Conservation (phyloP, 2,797 vertebrate species). For the Oreortyx pictus region DNA sequence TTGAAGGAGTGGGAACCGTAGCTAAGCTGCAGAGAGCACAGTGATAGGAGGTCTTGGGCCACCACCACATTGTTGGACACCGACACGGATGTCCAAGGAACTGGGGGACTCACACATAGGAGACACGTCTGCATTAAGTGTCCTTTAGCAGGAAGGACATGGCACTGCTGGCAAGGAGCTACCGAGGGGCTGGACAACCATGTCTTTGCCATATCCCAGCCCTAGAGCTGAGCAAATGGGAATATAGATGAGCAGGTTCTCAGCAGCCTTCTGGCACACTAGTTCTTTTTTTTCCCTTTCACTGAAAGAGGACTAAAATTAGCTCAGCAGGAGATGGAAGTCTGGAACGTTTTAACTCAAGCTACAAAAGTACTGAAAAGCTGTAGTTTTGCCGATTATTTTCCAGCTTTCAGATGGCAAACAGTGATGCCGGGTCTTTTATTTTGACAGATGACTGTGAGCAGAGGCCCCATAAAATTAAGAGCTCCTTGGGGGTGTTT, state of each 20-base stretch:
- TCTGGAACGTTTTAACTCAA: conserved; percentile 24
- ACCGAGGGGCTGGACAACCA: neutral
- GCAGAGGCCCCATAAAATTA: neutral
- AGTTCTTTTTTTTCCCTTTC: neutral
- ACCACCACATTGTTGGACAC: neutral
- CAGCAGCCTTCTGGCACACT: neutral
- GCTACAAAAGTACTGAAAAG: neutral
- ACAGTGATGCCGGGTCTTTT: neutral
- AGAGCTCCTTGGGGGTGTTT: neutral
- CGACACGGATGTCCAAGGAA: neutral
- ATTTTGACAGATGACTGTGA: neutral
- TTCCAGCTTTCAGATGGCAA: neutral
- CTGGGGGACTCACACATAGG: neutral
- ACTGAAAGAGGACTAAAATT: conserved; percentile 20
- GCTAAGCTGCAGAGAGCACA: rapidly evolving
- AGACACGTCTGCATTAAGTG: neutral
- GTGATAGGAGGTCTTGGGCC: neutral
- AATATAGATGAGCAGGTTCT: neutral
- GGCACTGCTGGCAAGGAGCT: neutral
- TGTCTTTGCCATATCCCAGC: neutral
- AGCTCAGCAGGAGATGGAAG: conserved; percentile 29
- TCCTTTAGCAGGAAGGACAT: neutral
- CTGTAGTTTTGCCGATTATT: neutral
- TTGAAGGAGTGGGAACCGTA: neutral
- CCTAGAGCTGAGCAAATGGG: neutral